These are phyloP conservation scores for Drosophila nasuta DNA, from an alignment of 1,140 invertebrate genomes.

Conservation along the genomic window DNA sequence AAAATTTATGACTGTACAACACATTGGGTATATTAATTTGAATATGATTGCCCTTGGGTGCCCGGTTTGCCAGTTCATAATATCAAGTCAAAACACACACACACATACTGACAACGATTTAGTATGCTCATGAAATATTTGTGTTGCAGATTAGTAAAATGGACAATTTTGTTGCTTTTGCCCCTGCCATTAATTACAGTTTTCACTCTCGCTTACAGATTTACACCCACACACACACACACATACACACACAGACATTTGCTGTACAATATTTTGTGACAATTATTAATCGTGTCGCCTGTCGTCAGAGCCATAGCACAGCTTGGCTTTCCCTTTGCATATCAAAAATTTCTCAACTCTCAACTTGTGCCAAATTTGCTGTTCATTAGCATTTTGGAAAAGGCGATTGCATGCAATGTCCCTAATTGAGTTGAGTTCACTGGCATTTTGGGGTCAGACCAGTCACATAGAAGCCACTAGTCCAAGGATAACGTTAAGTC, in stretches of 20 bases:
- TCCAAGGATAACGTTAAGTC: slow-evolving; percentile 4
- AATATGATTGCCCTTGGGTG: slow-evolving; percentile 76
- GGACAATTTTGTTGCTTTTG: slow-evolving; percentile 62
- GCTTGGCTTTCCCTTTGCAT: slow-evolving; percentile 22
- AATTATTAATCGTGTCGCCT: slow-evolving; percentile 76
- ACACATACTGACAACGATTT: slow-evolving; percentile 32
- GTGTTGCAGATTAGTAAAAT: slow-evolving; percentile 77
- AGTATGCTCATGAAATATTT: slow-evolving; percentile 75
- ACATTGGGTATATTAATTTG: slow-evolving; percentile 84
- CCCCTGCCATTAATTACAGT: slow-evolving; percentile 72
- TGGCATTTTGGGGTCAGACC: slow-evolving; percentile 36
- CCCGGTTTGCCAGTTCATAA: slow-evolving; percentile 68
- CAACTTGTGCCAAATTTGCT: slow-evolving; percentile 26
- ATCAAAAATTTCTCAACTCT: slow-evolving; percentile 25
- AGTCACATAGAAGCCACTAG: background rate
- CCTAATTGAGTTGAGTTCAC: slow-evolving; percentile 51
- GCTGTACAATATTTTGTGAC: slow-evolving; percentile 57
- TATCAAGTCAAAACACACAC: slow-evolving; percentile 58
- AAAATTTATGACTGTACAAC: slow-evolving; percentile 79
- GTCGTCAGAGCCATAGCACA: slow-evolving; percentile 36
- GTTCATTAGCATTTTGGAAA: slow-evolving; percentile 38
- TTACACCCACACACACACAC: slow-evolving; percentile 15
- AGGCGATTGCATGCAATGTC: slow-evolving; percentile 29
- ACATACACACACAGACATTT: slow-evolving; percentile 4
- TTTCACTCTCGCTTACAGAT: slow-evolving; percentile 59